These are phyloP conservation scores for Drosophila nikananu DNA, from an alignment of 1,140 invertebrate genomes.

Conservation along the genomic window DNA sequence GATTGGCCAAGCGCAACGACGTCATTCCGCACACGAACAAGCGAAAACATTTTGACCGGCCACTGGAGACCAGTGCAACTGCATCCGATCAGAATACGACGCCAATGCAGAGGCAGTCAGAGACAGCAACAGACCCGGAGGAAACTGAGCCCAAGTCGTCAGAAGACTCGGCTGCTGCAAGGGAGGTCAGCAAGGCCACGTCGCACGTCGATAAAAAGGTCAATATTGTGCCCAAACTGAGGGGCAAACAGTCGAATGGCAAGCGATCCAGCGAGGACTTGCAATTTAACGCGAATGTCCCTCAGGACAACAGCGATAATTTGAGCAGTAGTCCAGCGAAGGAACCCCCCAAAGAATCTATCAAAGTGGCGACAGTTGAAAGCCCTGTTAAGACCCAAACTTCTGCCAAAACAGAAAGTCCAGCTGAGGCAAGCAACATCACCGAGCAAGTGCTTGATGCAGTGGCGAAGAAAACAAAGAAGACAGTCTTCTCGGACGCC, in stretches of 20 bases:
- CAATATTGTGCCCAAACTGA: slow-evolving; percentile 84
- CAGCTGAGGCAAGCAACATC: slow-evolving; percentile 35
- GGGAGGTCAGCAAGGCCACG: slow-evolving; percentile 23
- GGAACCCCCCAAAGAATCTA: slow-evolving; percentile 17
- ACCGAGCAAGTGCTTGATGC: slow-evolving; percentile 74
- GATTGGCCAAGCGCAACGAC: slow-evolving; percentile 84
- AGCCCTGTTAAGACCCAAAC: slow-evolving; percentile 1
- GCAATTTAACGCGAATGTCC: slow-evolving; percentile 15
- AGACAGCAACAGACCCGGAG: neutral
- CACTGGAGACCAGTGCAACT: slow-evolving; percentile 27
- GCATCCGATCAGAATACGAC: slow-evolving; percentile 2
- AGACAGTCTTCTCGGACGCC: slow-evolving; percentile 66
- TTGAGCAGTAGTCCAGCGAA: slow-evolving; percentile 6
- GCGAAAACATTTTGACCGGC: slow-evolving; percentile 72
- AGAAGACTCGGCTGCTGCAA: neutral
- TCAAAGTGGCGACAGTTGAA: neutral
- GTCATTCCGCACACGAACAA: slow-evolving; percentile 72
- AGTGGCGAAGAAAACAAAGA: slow-evolving; percentile 81
- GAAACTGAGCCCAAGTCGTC: slow-evolving; percentile 11
- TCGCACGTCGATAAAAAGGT: slow-evolving; percentile 48
- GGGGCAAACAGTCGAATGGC: slow-evolving; percentile 85
- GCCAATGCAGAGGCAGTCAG: slow-evolving; percentile 7
- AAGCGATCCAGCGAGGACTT: slow-evolving; percentile 57
- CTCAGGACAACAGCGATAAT: slow-evolving; percentile 15
- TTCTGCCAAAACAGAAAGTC: neutral